phyloP scores from a whole-genome alignment of 1,140 invertebrate genomes.

The Steinernema khuongi region DNA sequence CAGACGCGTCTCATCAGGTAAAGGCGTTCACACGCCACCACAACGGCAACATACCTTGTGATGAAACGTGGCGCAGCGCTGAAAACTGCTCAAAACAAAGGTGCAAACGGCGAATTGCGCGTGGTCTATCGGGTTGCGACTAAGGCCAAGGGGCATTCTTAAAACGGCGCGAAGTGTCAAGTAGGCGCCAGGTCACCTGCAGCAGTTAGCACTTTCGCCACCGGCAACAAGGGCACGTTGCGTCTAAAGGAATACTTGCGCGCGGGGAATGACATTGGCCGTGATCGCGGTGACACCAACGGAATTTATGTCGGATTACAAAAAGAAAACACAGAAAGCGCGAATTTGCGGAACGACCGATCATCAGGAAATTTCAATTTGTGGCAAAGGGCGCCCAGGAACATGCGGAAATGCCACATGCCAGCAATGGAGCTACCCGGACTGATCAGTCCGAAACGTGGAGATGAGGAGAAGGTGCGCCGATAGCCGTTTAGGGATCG shows the following conservation, averaged over 20 bases:
- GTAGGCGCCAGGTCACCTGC: neutral
- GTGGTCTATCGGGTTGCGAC: no score
- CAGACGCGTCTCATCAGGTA: no score
- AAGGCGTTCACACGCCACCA: neutral
- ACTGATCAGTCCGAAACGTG: neutral
- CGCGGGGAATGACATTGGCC: neutral
- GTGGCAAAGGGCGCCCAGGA: neutral
- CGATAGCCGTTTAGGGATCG: slow-evolving; percentile 4
- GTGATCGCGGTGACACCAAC: neutral
- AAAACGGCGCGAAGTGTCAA: no score
- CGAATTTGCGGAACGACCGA: neutral
- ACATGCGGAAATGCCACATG: neutral
- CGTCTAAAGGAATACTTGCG: no score
- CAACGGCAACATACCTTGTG: neutral
- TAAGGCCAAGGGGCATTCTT: no score
- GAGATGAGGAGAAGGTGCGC: neutral
- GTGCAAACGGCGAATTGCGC: neutral
- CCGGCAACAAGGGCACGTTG: no score
- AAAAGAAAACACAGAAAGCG: neutral
- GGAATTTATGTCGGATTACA: no score
- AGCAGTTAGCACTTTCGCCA: no score
- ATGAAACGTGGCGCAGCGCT: neutral
- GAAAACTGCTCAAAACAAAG: neutral
- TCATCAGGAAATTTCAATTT: neutral
- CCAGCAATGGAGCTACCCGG: neutral